Percentiles rank a stretch among this genome's conserved stretches.
Conservation (phyloP, 64 coral and sea anemone species). For the Montipora cactus region DNA sequence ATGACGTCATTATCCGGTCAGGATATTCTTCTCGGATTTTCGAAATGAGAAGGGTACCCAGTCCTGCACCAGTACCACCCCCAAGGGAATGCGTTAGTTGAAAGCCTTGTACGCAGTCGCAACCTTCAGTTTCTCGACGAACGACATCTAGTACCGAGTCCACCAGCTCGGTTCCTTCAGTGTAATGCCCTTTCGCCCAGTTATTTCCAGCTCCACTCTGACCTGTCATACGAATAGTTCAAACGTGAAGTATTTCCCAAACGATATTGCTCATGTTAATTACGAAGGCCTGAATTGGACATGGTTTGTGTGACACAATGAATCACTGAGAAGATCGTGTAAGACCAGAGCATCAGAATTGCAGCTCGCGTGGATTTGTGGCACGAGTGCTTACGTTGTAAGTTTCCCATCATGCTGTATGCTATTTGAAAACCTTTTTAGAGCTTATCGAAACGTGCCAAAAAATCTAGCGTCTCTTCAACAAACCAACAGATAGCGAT, state of each 20-base stretch:
- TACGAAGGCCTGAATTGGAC: too few species aligned
- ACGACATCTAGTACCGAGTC: constrained; percentile 68
- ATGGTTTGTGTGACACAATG: too few species aligned
- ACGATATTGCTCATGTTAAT: neutral
- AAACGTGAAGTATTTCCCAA: neutral
- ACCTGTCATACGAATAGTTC: constrained; percentile 5
- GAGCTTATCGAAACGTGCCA: too few species aligned
- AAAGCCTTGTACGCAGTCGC: constrained; percentile 73
- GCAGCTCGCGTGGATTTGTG: too few species aligned
- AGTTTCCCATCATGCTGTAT: too few species aligned
- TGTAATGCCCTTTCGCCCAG: constrained; percentile 81
- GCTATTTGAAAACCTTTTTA: too few species aligned
- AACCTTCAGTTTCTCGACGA: constrained; percentile 57
- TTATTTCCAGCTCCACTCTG: constrained; percentile 75
- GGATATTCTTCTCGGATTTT: constrained; percentile 77
- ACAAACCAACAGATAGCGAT: neutral
- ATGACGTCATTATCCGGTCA: constrained; percentile 67
- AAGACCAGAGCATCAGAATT: too few species aligned
- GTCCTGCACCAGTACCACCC: constrained; percentile 70
- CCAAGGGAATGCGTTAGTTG: constrained; percentile 75
- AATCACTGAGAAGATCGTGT: too few species aligned
- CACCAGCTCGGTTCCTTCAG: constrained; percentile 66
- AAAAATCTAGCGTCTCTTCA: neutral
- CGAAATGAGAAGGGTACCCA: constrained; percentile 66
- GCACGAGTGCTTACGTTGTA: too few species aligned